phyloP scores from a whole-genome alignment of 2,113 vertebrate genomes.

The Beaufortia kweichowensis region DNA sequence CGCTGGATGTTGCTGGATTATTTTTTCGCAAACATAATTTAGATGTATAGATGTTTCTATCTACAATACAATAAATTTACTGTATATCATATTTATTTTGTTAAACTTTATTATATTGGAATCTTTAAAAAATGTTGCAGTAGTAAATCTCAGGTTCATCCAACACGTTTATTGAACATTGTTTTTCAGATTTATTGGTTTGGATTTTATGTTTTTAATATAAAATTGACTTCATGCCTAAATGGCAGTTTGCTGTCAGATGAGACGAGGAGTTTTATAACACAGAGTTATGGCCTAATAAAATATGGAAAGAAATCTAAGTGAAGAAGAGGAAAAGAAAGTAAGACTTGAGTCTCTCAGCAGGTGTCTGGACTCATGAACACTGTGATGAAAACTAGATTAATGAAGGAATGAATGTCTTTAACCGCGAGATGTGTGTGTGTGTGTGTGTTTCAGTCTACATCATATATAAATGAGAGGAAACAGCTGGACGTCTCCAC shows the following conservation, averaged over 20 bases:
- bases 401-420: constrained; percentile 21
- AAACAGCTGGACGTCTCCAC: too few species aligned
- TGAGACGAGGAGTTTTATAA: background rate
- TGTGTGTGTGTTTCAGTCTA: too few species aligned
- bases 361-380: constrained; percentile 37
- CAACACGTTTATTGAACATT: background rate
- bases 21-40: too few species aligned
- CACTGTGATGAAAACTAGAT: constrained; percentile 4
- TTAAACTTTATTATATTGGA: too few species aligned
- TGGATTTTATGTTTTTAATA: constrained; percentile 1
- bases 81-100: too few species aligned
- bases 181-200: background rate
- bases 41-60: too few species aligned
- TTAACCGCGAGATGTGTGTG: background rate
- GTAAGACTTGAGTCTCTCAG: background rate
- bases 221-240: background rate
- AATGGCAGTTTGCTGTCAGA: background rate
- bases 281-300: constrained; percentile 9
- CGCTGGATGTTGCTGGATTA: too few species aligned
- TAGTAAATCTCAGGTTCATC: too few species aligned
- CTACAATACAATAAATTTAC: too few species aligned
- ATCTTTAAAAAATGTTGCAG: too few species aligned
- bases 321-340: background rate
- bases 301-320: background rate
- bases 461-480: too few species aligned